Base-by-base conservation (phyloP, 1,140 invertebrate genomes). In the Cotesia vestalis region DNA sequence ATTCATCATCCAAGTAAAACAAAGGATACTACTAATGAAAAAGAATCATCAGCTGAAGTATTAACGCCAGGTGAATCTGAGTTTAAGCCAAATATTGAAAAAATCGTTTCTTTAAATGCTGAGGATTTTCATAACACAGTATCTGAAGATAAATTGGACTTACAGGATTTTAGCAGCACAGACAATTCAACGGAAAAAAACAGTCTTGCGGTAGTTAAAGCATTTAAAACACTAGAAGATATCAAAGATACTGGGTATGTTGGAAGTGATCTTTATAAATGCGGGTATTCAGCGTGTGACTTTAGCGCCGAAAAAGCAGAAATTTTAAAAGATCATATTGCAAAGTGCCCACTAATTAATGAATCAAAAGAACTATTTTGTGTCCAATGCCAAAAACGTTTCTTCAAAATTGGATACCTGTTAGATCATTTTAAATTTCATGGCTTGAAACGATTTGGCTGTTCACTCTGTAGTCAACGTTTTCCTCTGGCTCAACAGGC, bases 381-480 rank as follows among this genome's bases (percentile, higher is more conserved):
- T 77, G 81, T 80, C 3, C 89, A 90, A 75, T 90, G 89, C 70
- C 79, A 81, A 3, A 88, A 87, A 73, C 71, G 76, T 17, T 83
- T 88, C 6, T 55, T 81, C 1, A 85, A 87, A 63, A 66, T 80
- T 12, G 77, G 78, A 0, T 85, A 85, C 46, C 78, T 88, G n/a
- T 27, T 85, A 76, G 88, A 88, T 55, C 86, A 87, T 78, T 81
- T 87, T 72, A 87, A 84, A 73, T 75, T 81, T 1, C 89, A 90
- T 69, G 88, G 89, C 3, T 71, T 87, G 0, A 88, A 87, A 55
- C 78, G 88, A 2, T 89, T 88, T 55, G 77, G 79, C 1, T 92
- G 91, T 76, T 85, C 86, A 0, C 57, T 90, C 5, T 91, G 90
- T 74, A 73, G 80, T 3, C 80, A 81, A 34, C 82, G 84, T 35